These are phyloP conservation scores for Asobara japonica DNA, from an alignment of 1,140 invertebrate species.

Conservation along the genomic window DNA sequence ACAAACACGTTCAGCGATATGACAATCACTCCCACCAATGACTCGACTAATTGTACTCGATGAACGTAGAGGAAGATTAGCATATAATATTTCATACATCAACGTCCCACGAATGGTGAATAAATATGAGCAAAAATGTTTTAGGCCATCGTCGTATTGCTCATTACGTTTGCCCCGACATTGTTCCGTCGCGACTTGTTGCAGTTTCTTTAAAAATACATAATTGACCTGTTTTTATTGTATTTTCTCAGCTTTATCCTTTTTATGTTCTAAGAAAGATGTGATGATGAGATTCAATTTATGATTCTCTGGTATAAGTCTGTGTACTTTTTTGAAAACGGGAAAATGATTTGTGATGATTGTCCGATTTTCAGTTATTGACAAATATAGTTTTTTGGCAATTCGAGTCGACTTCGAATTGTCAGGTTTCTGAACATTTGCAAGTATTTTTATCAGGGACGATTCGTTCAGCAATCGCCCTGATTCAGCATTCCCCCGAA, in stretches of 20 bases:
- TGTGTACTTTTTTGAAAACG: background rate
- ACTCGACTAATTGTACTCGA: conserved; percentile 30
- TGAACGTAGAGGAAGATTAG: conserved; percentile 30
- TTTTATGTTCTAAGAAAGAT: background rate
- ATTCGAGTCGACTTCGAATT: background rate
- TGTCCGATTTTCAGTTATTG: background rate
- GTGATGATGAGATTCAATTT: background rate
- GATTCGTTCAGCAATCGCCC: background rate
- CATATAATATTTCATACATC: conserved; percentile 7
- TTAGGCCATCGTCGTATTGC: background rate
- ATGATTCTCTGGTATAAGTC: background rate
- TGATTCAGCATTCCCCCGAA: background rate
- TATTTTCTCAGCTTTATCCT: background rate
- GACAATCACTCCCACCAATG: conserved; percentile 11
- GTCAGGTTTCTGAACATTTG: background rate
- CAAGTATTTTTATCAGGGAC: background rate
- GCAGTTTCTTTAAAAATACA: background rate
- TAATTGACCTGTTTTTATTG: background rate
- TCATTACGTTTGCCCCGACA: background rate
- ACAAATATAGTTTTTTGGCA: background rate
- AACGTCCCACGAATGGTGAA: background rate
- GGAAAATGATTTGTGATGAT: background rate
- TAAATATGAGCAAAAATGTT: background rate
- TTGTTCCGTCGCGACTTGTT: background rate
- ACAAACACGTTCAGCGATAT: conserved; percentile 33